These are phyloP conservation scores for Melanocharis versteri DNA, from an alignment of 2,113 vertebrate genomes.

Conservation along the genomic window DNA sequence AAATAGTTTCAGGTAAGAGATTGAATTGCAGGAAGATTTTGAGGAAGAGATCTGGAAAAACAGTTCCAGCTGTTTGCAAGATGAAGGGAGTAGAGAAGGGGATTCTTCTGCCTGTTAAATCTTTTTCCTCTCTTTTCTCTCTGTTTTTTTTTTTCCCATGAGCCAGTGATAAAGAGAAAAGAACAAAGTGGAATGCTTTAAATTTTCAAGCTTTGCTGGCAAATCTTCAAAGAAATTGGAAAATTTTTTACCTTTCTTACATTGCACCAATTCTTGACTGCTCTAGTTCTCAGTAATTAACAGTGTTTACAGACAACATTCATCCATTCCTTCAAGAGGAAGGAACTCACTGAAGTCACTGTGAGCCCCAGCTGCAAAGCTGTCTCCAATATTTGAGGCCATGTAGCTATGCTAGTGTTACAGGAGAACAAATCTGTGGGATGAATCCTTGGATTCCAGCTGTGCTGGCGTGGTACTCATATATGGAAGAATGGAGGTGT, in stretches of 20 bases:
- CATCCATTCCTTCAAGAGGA: neutral
- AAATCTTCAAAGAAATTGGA: neutral
- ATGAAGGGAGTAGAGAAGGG: neutral
- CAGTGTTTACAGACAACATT: neutral
- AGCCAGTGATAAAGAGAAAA: neutral
- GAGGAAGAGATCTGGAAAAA: neutral
- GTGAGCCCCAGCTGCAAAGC: neutral
- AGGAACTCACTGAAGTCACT: neutral
- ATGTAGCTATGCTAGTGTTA: neutral
- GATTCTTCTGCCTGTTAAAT: neutral
- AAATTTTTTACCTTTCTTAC: neutral
- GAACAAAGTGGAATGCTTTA: neutral
- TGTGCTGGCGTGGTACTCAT: neutral
- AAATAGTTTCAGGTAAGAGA: neutral
- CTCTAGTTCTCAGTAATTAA: neutral
- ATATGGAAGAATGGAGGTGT: neutral
- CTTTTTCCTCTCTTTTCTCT: neutral
- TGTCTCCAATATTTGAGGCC: neutral
- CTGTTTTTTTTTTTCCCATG: neutral
- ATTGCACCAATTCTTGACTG: neutral
- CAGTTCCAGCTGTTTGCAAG: neutral
- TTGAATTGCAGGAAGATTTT: neutral
- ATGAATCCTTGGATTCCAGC: neutral
- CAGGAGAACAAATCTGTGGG: neutral
- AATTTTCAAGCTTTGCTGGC: neutral